Evolutionary conservation across 2,888 invertebrate species (phyloP).

Genomic region (Drosophila basisetae): DNA sequence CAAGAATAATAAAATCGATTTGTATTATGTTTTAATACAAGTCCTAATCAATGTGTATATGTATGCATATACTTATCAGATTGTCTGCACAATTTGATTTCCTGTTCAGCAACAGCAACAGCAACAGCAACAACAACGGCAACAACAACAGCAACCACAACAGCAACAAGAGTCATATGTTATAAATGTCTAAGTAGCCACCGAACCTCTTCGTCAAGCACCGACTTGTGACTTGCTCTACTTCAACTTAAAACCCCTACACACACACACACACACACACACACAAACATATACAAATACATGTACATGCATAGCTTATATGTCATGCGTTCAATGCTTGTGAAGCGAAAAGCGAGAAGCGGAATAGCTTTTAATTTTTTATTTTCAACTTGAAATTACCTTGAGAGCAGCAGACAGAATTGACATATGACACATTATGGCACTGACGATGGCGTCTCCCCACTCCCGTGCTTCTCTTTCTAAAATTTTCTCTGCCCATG

Average conservation of each 20-base stretch:
- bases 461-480: not conserved
- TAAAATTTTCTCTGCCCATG: not conserved
- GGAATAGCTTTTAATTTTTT: conserved; percentile 2
- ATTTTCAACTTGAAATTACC: conserved; percentile 26
- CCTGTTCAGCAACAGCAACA: conserved; percentile 8
- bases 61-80: conserved; percentile 1
- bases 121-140: not conserved
- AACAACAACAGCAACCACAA: conserved; percentile 6
- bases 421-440: conserved; percentile 28
- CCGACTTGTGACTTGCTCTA: not conserved
- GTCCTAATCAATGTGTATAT: conserved; percentile 1
- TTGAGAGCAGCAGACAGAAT: conserved; percentile 26
- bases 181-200: conserved; percentile 36
- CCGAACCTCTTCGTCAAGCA: not conserved
- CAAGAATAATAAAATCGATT: not conserved
- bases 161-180: conserved; percentile 22
- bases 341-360: not conserved
- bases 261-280: not conserved
- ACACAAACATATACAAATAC: not conserved
- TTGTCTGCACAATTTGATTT: conserved; percentile 17
- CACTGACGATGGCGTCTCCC: not conserved
- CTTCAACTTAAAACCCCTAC: not conserved
- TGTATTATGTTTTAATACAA: not conserved
- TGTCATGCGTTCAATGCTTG: conserved; percentile 26
- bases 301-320: not conserved